Evolutionary conservation across 1,140 invertebrate genomes (phyloP), one percentile per base, ranked within the genome.

Genomic region (Nylanderia fulva): DNA sequence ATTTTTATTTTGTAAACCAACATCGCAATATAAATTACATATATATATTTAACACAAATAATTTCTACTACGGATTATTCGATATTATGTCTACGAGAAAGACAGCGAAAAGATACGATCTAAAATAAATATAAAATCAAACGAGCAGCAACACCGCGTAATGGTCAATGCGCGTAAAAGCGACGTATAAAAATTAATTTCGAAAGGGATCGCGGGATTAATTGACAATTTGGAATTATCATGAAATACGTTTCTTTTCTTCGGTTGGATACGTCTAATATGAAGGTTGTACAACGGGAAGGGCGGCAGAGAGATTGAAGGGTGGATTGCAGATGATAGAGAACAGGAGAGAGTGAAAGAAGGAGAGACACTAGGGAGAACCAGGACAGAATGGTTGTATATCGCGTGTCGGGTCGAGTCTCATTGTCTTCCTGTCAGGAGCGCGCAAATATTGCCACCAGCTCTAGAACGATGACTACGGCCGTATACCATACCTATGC

Each of bases 401-500:
- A 92, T 92, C 88, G 91, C 86, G 85, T 86, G 91, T 90, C 84
- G 88, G 91, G 88, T 93, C 91, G 91, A 92, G 89, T 87, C 92
- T 93, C 92, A 94, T 94, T 94, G 94, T 94, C 93, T 92, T 92
- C 86, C 91, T 93, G 93, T 94, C 93, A 91, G 90, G 82, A 87
- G 84, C 92, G 91, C 77, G 92, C 93, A 94, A 94, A 94, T 94
- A 94, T 94, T 94, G 93, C 92, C 93, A 93, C 93, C 93, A 91
- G 91, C 88, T 90, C 88, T 74, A 83, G 77, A 86, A 89, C 87
- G 88, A 90, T 88, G 88, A 91, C 88, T 89, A 86, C 79, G 71
- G 66, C 58, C 88, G 72, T 85, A 76, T 83, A 85, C 69, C 69
- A 76, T 83, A 85, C 69, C 69, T 75, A 79, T 79, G 56, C 84